Conservation (phyloP, 92 coral and sea anemone genomes). For the Palythoa grandiflora region DNA sequence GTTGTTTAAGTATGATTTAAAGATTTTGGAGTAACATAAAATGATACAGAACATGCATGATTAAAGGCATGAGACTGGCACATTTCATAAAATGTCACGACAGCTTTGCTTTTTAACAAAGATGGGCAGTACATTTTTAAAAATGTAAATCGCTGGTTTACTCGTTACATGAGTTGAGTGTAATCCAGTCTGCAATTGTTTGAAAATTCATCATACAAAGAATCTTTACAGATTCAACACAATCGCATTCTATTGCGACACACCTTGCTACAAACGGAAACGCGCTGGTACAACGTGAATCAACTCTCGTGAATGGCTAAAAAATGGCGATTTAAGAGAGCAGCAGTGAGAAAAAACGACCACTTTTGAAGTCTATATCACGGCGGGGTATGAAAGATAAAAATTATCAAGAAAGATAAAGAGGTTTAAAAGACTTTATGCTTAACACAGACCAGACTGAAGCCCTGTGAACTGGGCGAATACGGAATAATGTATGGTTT, state of each 20-base stretch:
- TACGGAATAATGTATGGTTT: not conserved
- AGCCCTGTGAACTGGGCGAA: not conserved
- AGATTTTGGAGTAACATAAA: not conserved
- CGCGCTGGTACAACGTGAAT: conserved; percentile 35
- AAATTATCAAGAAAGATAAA: too few species aligned
- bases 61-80: not conserved
- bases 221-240: conserved; percentile 16
- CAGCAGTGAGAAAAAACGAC: not conserved
- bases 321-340: not conserved
- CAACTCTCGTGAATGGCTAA: not conserved
- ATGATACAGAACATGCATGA: not conserved
- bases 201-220: not conserved
- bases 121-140: not conserved
- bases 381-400: not conserved
- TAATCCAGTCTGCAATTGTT: not conserved
- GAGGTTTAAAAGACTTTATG: conserved; percentile 4
- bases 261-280: conserved; percentile 45
- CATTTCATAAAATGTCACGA: conserved; percentile 16
- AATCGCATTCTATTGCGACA: conserved; percentile 28
- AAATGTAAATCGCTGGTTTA: not conserved
- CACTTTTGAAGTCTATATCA: not conserved
- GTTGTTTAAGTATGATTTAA: conserved; percentile 4
- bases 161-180: too few species aligned
- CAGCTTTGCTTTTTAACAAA: not conserved
- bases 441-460: not conserved